These are phyloP conservation scores for Phalangium opilio DNA, from an alignment of 2,888 invertebrate genomes.

Conservation along the genomic window DNA sequence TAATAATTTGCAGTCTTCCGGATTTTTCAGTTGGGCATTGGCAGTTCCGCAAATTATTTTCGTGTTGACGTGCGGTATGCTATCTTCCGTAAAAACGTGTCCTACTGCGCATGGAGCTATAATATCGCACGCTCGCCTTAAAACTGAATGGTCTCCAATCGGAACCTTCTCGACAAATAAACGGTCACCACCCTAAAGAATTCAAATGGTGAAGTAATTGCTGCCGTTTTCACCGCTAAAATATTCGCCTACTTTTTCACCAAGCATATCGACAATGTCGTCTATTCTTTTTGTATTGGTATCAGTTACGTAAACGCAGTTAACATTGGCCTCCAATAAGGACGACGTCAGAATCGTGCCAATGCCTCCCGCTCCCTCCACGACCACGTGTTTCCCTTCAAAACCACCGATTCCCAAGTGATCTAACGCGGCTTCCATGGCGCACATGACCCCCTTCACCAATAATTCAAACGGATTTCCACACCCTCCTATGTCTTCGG, in stretches of 20 bases:
- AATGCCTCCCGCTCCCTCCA: slow-evolving; percentile 25
- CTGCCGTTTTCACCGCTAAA: background rate
- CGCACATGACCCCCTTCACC: slow-evolving; percentile 23
- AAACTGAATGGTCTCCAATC: slow-evolving; percentile 22
- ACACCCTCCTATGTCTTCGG: slow-evolving; percentile 24
- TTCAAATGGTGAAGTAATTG: background rate
- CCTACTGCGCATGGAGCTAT: slow-evolving; percentile 24
- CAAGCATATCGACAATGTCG: slow-evolving; percentile 22
- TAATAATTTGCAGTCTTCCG: slow-evolving; percentile 18
- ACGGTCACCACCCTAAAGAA: slow-evolving; percentile 13
- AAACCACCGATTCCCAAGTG: slow-evolving; percentile 22
- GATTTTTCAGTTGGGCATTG: slow-evolving; percentile 20
- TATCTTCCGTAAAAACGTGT: slow-evolving; percentile 22
- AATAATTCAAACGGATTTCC: slow-evolving; percentile 22
- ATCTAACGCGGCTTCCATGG: slow-evolving; percentile 24
- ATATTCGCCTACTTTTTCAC: slow-evolving; percentile 12
- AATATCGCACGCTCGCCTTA: slow-evolving; percentile 23
- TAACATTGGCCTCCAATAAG: background rate
- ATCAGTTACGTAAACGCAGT: slow-evolving; percentile 23
- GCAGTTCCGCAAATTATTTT: slow-evolving; percentile 26
- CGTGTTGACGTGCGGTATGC: slow-evolving; percentile 22
- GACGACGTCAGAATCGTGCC: slow-evolving; percentile 17
- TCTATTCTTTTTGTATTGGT: slow-evolving; percentile 22
- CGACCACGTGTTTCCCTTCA: slow-evolving; percentile 22
- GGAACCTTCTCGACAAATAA: slow-evolving; percentile 23